Base-by-base conservation (phyloP, 2,888 invertebrate genomes). In the Amblyjoppa fuscipennis region DNA sequence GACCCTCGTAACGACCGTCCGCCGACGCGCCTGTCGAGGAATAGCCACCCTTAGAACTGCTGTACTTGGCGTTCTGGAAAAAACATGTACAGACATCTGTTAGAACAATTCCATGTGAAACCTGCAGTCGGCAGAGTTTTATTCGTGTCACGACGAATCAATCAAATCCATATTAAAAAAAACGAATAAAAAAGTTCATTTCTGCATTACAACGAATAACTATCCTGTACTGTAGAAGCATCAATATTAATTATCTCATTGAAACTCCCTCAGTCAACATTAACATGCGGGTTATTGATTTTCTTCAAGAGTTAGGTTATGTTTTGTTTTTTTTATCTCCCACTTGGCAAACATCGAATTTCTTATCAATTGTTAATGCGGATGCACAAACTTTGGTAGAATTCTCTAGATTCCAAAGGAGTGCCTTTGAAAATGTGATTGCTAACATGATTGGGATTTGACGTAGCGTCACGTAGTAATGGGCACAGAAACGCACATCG, bases 11-110 rank as follows among this genome's bases (percentile, higher is more conserved):
- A 86, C 95, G 94, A 91, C 95, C 95, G 90, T 95, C 95, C 91
- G 95, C 95, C 77, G 94, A 92, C 78, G 93, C 92, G 76, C 93
- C 93, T 77, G 94, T 93, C 81, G 94, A 93, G 90, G 93, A 94
- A 94, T 96, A 96, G 92, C 96, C 96, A 94, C 96, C 96, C 95
- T 96, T 96, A 94, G 97, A 97, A 93, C 96, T 96, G 95, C 96
- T 96, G 94, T 98, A 98, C 95, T 98, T 97, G 90, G 96, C 96
- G 95, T 96, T 96, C 97, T 98, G 95, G 91, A 93, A 91, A 64
- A 88, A 89, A 34, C 5, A 28, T n/a, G 20, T 34, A 51, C 3
- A 49, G 9, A n/a, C 51, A 16, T 13, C n/a, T 0, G 13, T 69
- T 49, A 69, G 25, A 41, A 28, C 1, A 11, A 25, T 28, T 59